A percentile compares a stretch with the other conserved stretches of the same genome.
Evolutionary conservation across 2,888 invertebrate species (phyloP).

Genomic region (Anarsia innoxiella): DNA sequence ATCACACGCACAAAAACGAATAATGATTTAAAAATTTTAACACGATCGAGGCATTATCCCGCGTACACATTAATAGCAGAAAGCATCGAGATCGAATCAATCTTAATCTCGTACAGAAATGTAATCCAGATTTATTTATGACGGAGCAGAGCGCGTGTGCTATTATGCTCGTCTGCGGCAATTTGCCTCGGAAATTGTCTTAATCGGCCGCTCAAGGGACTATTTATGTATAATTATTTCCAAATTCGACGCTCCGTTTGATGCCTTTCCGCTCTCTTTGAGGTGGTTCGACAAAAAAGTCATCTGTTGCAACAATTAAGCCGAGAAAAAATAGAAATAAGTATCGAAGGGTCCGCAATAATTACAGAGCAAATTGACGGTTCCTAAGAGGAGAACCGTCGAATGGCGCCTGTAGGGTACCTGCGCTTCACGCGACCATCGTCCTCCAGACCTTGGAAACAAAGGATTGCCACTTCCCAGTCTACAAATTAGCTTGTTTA

Average conservation of each 20-base stretch:
- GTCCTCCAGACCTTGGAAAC: constrained; percentile 12
- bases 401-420: constrained; percentile 66
- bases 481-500: too few relatives aligned
- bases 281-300: constrained; percentile 74
- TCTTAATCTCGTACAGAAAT: constrained; percentile 74
- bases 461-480: constrained; percentile 5
- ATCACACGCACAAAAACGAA: constrained; percentile 59
- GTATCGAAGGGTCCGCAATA: constrained; percentile 75
- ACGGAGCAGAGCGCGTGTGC: constrained; percentile 68
- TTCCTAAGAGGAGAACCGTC: constrained; percentile 59
- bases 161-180: constrained; percentile 75
- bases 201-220: constrained; percentile 76
- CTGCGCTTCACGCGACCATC: constrained; percentile 56
- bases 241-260: constrained; percentile 75
- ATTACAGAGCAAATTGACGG: constrained; percentile 74
- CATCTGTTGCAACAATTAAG: constrained; percentile 76
- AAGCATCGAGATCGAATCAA: constrained; percentile 72
- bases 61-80: constrained; percentile 66
- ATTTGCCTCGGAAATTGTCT: constrained; percentile 76
- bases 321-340: constrained; percentile 71
- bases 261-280: constrained; percentile 76
- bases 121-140: constrained; percentile 76
- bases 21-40: constrained; percentile 67
- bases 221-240: constrained; percentile 76
- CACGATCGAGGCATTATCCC: constrained; percentile 61